Evolutionary conservation across 2,888 invertebrate species (phyloP).

Genomic region (Hipparchia semele): DNA sequence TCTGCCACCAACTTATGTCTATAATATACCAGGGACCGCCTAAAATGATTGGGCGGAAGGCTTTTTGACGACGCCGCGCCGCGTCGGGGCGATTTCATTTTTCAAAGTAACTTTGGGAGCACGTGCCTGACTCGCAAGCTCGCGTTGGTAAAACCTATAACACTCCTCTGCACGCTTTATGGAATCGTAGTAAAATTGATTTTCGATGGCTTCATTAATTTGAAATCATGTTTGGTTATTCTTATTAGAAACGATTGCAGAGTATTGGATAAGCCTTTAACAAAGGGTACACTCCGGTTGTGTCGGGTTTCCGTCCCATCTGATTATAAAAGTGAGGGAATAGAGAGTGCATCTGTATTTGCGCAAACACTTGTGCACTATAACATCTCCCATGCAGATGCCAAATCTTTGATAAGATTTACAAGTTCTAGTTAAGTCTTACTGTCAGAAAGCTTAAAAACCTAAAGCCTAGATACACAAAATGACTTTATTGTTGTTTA

Average conservation of each 20-base stretch:
- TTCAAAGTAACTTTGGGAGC: slow-evolving; percentile 58
- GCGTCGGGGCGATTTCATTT: slow-evolving; percentile 61
- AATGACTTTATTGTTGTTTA: slow-evolving; percentile 28
- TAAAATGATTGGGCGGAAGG: slow-evolving; percentile 59
- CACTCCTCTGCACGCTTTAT: slow-evolving; percentile 38
- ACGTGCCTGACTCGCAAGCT: slow-evolving; percentile 33
- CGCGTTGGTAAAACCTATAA: slow-evolving; percentile 21
- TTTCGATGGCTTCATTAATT: neutral
- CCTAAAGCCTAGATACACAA: slow-evolving; percentile 18
- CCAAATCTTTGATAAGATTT: no score
- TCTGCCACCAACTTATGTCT: neutral
- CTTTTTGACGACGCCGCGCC: slow-evolving; percentile 52
- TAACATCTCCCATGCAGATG: no score
- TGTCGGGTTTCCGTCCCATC: no score
- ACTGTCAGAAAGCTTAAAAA: no score
- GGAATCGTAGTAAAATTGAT: slow-evolving; percentile 38
- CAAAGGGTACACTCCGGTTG: no score
- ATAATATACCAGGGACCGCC: slow-evolving; percentile 56
- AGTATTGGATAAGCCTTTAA: no score
- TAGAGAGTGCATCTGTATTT: no score
- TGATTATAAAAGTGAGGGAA: no score
- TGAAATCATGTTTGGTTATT: no score
- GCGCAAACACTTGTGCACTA: no score
- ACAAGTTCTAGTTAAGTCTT: no score
- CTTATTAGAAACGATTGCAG: no score